A percentile compares a stretch with the other conserved stretches of the same genome.
phyloP scores from a whole-genome alignment of 2,888 invertebrate species.

The Sarcophaga carnaria region DNA sequence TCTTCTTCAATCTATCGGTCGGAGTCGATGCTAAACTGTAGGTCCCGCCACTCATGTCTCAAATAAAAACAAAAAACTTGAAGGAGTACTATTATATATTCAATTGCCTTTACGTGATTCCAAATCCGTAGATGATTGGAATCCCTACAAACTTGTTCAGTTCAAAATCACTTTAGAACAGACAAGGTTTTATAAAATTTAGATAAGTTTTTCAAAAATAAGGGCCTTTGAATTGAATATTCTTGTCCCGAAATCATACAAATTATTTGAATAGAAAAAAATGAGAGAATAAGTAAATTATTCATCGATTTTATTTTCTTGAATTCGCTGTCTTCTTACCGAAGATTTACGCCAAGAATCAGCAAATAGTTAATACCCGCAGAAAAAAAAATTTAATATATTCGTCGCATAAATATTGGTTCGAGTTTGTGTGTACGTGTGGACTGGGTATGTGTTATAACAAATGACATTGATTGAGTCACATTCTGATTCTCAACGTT shows the following conservation, averaged over 20 bases:
- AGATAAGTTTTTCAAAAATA: too few relatives aligned
- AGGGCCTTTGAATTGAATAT: too few relatives aligned
- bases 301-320: slow-evolving; percentile 27
- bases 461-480: slow-evolving; percentile 72
- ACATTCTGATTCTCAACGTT: slow-evolving; percentile 57
- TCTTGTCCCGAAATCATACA: not conserved
- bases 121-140: too few relatives aligned
- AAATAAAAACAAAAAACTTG: too few relatives aligned
- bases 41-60: too few relatives aligned
- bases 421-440: slow-evolving; percentile 3
- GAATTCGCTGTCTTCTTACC: slow-evolving; percentile 27
- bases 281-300: not conserved
- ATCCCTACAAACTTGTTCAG: too few relatives aligned
- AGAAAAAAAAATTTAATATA: not conserved
- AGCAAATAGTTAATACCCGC: slow-evolving; percentile 27
- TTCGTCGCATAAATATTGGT: not conserved
- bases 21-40: too few relatives aligned
- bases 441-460: slow-evolving; percentile 47
- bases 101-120: too few relatives aligned
- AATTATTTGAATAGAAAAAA: not conserved
- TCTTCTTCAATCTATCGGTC: too few relatives aligned
- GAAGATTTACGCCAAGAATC: slow-evolving; percentile 35
- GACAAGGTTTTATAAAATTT: too few relatives aligned
- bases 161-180: too few relatives aligned
- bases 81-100: too few relatives aligned